Conservation (phyloP, 2,113 vertebrate species). For the Tamias sibiricus region DNA sequence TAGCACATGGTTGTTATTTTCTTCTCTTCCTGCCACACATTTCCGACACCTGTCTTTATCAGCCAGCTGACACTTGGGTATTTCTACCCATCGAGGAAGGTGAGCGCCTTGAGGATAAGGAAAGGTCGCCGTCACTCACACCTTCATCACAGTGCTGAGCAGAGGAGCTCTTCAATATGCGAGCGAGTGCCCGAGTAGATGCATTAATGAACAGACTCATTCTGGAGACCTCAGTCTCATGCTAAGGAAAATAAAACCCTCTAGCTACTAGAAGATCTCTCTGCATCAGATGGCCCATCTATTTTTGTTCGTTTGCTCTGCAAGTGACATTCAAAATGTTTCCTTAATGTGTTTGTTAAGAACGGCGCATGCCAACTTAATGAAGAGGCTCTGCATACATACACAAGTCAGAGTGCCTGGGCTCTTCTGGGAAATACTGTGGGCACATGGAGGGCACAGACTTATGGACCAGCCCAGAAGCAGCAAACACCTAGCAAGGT, state of each 20-base stretch:
- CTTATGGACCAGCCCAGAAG: neutral
- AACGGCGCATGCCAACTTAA: neutral
- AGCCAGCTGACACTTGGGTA: neutral
- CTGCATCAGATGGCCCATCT: neutral
- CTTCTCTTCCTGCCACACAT: neutral
- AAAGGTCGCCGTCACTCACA: neutral
- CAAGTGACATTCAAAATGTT: conserved; percentile 11
- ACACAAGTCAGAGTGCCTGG: neutral
- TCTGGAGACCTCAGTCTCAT: neutral
- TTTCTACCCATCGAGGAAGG: neutral
- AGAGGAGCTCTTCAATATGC: neutral
- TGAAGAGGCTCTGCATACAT: neutral
- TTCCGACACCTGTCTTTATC: neutral
- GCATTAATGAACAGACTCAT: conserved; percentile 2
- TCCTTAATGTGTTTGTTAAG: conserved; percentile 46
- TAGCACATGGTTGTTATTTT: neutral
- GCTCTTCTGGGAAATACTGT: neutral
- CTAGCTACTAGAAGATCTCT: conserved; percentile 10
- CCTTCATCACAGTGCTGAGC: neutral
- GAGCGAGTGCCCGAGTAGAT: neutral
- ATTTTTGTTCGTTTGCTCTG: conserved; percentile 40
- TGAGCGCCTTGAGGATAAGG: neutral
- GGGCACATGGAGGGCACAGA: neutral
- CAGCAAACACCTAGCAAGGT: neutral
- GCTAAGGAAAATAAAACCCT: neutral